Evolutionary conservation across 1,140 invertebrate genomes (phyloP).

Genomic region (Tetranychus cinnabarinus): DNA sequence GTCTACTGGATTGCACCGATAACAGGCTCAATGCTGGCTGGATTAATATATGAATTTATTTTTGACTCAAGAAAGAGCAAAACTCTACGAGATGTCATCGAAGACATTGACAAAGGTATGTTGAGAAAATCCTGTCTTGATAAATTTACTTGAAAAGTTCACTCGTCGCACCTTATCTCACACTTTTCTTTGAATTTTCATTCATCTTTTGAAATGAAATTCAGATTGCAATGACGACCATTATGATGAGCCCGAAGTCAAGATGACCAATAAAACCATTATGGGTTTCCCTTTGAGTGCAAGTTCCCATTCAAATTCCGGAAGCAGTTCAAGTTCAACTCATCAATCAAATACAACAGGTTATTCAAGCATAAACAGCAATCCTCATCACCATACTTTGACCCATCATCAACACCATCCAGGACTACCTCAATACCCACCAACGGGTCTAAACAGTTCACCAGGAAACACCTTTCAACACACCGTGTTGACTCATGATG

Average conservation of each 20-base stretch:
- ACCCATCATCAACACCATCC: background rate
- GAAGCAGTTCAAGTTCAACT: background rate
- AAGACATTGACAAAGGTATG: constrained; percentile 32
- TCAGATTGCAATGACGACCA: background rate
- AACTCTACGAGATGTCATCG: constrained; percentile 23
- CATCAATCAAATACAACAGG: background rate
- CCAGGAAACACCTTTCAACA: no score
- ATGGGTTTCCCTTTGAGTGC: background rate
- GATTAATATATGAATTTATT: constrained; percentile 54
- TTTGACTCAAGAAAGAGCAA: constrained; percentile 25
- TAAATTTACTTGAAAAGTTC: background rate
- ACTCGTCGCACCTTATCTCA: no score
- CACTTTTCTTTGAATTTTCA: background rate
- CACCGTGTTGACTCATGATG: no score
- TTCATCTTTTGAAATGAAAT: background rate
- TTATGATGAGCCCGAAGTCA: background rate
- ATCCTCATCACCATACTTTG: background rate
- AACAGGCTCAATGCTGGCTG: constrained; percentile 50
- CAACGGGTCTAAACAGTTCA: no score
- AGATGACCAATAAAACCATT: background rate
- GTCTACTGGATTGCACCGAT: constrained; percentile 72
- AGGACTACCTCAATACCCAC: background rate
- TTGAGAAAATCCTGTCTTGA: background rate
- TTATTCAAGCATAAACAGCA: background rate
- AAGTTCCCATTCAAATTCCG: background rate